Conservation (phyloP, 2,113 vertebrate species). For the Psammodynastes pulverulentus region DNA sequence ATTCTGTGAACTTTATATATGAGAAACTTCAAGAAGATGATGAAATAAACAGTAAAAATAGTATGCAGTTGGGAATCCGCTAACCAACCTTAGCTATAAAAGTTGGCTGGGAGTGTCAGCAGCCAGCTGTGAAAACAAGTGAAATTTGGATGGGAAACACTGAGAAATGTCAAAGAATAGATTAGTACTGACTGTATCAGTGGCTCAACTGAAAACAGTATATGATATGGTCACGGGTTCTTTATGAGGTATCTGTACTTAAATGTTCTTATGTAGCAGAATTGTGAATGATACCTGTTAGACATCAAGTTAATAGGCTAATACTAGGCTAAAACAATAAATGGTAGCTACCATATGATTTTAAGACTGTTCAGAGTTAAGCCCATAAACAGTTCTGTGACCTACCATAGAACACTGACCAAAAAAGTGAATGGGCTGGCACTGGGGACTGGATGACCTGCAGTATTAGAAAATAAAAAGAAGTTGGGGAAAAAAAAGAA, state of each 20-base stretch:
- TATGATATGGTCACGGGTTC: neutral
- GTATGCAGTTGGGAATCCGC: constrained; percentile 61
- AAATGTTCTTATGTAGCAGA: neutral
- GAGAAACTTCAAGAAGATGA: constrained; percentile 50
- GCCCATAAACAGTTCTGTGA: neutral
- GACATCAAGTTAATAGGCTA: neutral
- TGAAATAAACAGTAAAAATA: constrained; percentile 63
- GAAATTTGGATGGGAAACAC: constrained; percentile 60
- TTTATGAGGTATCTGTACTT: neutral
- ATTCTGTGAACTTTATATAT: constrained; percentile 39
- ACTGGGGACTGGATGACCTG: neutral
- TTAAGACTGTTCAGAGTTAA: constrained; percentile 40
- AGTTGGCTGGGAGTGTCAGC: constrained; percentile 55
- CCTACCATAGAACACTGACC: neutral
- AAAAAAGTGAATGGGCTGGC: neutral
- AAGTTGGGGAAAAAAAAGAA: neutral
- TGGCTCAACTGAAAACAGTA: constrained; percentile 45
- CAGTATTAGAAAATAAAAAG: neutral
- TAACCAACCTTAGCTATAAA: constrained; percentile 62
- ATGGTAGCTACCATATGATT: neutral
- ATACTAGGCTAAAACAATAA: neutral
- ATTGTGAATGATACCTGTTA: neutral
- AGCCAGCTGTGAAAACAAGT: constrained; percentile 70
- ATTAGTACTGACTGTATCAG: constrained; percentile 47
- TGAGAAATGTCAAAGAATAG: constrained; percentile 50